Conservation (phyloP, 1,140 invertebrate species). For the Matsumurasca onukii region DNA sequence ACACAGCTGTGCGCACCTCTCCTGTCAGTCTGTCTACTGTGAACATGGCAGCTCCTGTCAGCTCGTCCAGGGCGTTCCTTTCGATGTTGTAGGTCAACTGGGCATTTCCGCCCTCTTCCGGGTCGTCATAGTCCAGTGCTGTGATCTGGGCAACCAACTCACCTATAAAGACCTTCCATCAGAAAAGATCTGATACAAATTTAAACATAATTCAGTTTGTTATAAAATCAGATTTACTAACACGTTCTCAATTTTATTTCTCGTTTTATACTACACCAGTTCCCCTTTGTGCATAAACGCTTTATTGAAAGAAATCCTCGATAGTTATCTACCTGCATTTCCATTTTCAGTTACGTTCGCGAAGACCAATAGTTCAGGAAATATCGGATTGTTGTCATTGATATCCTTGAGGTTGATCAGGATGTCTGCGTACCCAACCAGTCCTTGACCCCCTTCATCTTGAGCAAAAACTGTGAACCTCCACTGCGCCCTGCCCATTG, state of each 20-base stretch:
- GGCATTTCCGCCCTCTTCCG: constrained; percentile 90
- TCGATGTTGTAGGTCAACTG: constrained; percentile 90
- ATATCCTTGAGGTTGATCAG: constrained; percentile 96
- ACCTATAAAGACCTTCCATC: constrained; percentile 48
- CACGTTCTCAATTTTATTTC: too few relatives aligned
- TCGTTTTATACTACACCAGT: too few relatives aligned
- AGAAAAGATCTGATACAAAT: too few relatives aligned
- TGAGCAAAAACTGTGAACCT: constrained; percentile 97
- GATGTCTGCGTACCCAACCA: constrained; percentile 95
- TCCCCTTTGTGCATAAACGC: too few relatives aligned
- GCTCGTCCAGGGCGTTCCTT: constrained; percentile 94
- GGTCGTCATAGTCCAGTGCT: constrained; percentile 94
- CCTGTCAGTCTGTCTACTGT: constrained; percentile 92
- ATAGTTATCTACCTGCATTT: constrained; percentile 83
- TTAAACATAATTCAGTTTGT: too few relatives aligned
- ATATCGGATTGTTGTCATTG: constrained; percentile 96
- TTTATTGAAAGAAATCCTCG: too few relatives aligned
- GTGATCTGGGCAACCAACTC: constrained; percentile 99
- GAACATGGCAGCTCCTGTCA: constrained; percentile 90
- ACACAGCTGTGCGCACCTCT: constrained; percentile 92
- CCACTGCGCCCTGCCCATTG: constrained; percentile 92
- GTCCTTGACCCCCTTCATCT: constrained; percentile 91
- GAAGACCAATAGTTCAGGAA: constrained; percentile 89
- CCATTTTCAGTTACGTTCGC: constrained; percentile 95
- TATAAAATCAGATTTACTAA: too few relatives aligned